Evolutionary conservation across 2,888 invertebrate genomes (phyloP).

Genomic region (Periphyllus acericola): DNA sequence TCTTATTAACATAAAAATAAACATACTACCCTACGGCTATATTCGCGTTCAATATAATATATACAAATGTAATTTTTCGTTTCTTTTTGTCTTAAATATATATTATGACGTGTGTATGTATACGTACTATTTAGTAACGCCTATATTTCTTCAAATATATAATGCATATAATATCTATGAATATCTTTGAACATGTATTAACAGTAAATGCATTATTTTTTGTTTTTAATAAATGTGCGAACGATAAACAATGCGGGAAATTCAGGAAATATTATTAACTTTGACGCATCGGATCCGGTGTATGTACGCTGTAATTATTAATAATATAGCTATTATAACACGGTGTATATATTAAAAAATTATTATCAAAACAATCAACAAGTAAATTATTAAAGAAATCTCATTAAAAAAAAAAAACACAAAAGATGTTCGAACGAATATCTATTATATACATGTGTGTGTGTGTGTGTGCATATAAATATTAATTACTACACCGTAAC

Average conservation of each 20-base stretch:
- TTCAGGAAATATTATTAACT: constrained; percentile 4
- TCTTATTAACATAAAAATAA: constrained; percentile 25
- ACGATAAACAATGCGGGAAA: constrained; percentile 1
- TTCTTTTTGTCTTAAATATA: not conserved
- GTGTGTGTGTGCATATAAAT: not conserved
- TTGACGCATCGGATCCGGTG: constrained; percentile 2
- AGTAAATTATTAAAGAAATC: constrained; percentile 2
- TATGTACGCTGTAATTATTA: constrained; percentile 4
- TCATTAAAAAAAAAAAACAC: not conserved
- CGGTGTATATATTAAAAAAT: not conserved
- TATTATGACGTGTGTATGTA: no score
- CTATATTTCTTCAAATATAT: constrained; percentile 17
- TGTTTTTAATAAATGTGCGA: constrained; percentile 1
- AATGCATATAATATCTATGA: not conserved
- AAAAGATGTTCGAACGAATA: not conserved
- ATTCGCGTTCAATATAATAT: not conserved
- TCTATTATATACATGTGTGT: not conserved
- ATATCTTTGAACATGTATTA: no score
- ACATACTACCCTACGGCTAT: not conserved
- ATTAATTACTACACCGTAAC: not conserved
- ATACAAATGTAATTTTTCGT: not conserved
- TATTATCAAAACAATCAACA: constrained; percentile 12
- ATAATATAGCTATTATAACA: constrained; percentile 14
- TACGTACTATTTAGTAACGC: not conserved
- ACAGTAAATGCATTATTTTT: no score